A percentile compares a stretch with the other conserved stretches of the same genome.
These are phyloP conservation scores for Camarhynchus parvulus DNA, from an alignment of 2,113 vertebrate species.

Conservation along the genomic window DNA sequence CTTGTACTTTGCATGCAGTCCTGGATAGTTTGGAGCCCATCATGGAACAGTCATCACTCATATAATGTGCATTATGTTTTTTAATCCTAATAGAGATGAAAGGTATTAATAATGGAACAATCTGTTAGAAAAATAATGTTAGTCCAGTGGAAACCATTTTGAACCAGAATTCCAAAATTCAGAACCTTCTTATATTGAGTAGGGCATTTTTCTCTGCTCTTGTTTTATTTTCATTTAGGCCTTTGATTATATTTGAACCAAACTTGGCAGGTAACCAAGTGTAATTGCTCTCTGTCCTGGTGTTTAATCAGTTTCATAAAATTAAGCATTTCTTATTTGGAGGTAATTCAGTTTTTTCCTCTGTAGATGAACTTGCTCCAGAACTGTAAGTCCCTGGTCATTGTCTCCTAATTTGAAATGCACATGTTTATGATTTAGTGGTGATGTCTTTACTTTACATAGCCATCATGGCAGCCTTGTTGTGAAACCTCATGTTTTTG, in stretches of 20 bases:
- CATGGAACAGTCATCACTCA: background rate
- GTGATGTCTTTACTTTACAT: background rate
- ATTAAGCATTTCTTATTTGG: background rate
- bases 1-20: background rate
- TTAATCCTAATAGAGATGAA: background rate
- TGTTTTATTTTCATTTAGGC: conserved; percentile 49
- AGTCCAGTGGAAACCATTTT: background rate
- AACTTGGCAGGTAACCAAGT: background rate
- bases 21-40: background rate
- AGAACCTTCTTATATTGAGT: background rate
- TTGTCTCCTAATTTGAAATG: background rate
- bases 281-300: background rate
- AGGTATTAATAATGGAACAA: background rate
- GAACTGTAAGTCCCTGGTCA: background rate
- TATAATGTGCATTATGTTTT: background rate
- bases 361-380: background rate
- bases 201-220: background rate
- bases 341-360: background rate
- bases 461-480: background rate
- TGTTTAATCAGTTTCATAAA: background rate
- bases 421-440: background rate
- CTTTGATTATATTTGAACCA: background rate
- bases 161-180: conserved; percentile 30
- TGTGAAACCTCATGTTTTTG: background rate
- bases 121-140: background rate